phyloP scores from a whole-genome alignment of 2,113 vertebrate species.

The Glaucidium brasilianum region DNA sequence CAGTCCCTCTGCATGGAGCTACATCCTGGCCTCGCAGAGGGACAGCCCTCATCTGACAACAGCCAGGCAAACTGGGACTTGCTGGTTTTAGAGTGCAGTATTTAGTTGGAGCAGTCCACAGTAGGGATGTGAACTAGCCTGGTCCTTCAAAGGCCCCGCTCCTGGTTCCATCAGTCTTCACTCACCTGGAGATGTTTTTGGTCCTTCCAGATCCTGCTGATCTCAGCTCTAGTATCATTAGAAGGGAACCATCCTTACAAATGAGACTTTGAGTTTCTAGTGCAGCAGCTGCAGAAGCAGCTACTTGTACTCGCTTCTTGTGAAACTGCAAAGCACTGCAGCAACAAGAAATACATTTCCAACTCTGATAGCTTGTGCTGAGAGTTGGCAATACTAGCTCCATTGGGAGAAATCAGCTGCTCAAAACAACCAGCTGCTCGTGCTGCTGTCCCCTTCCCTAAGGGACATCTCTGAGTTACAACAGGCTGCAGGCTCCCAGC shows the following conservation, averaged over 20 bases:
- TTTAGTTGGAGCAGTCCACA: background rate
- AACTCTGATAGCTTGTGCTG: background rate
- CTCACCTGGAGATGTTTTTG: background rate
- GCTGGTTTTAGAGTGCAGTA: background rate
- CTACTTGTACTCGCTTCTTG: background rate
- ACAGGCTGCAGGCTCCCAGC: background rate
- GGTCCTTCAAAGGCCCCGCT: background rate
- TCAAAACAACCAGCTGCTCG: background rate
- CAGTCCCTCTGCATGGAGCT: background rate
- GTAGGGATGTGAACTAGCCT: background rate
- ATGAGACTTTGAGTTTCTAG: background rate
- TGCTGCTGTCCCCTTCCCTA: background rate
- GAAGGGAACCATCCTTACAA: background rate
- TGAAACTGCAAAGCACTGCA: background rate
- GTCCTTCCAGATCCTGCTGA: background rate
- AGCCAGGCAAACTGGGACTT: background rate
- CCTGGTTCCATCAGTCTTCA: background rate
- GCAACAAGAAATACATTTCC: background rate
- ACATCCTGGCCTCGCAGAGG: background rate
- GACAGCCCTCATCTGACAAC: background rate
- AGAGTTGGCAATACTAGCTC: background rate
- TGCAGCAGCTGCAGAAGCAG: background rate
- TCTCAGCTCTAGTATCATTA: background rate
- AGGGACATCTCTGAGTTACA: background rate
- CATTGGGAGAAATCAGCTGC: background rate